These are phyloP conservation scores for Ammodytes marinus DNA, from an alignment of 2,113 vertebrate genomes.

Conservation along the genomic window DNA sequence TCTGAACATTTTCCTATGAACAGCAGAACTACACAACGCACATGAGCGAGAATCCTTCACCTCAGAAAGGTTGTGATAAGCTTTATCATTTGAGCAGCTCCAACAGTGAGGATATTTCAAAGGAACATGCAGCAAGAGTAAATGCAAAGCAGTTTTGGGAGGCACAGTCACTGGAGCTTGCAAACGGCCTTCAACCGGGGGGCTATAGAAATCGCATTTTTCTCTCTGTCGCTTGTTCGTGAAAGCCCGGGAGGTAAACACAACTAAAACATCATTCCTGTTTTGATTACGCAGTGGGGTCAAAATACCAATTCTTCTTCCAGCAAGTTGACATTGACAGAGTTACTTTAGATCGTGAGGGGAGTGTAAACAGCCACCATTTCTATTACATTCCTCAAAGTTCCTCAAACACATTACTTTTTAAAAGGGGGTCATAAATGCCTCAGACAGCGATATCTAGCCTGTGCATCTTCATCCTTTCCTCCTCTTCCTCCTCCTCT, in stretches of 20 bases:
- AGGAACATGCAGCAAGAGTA: not conserved
- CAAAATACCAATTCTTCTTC: constrained; percentile 36
- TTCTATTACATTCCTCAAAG: constrained; percentile 42
- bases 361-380: not conserved
- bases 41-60: no score
- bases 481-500: not conserved
- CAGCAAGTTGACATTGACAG: constrained; percentile 7
- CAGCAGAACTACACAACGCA: not conserved
- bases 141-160: constrained; percentile 21
- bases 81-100: not conserved
- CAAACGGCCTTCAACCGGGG: not conserved
- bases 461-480: constrained; percentile 8
- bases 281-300: constrained; percentile 32
- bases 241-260: constrained; percentile 32
- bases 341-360: constrained; percentile 16
- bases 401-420: constrained; percentile 22
- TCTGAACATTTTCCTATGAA: not conserved
- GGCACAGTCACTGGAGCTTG: not conserved
- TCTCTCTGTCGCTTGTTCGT: constrained; percentile 35
- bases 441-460: constrained; percentile 31
- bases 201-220: constrained; percentile 14
- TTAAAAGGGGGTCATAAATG: constrained; percentile 44
- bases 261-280: constrained; percentile 30
- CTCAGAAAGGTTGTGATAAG: not conserved
- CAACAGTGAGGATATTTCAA: not conserved